phyloP scores from a whole-genome alignment of 1,140 invertebrate species.

The Contarinia nasturtii region DNA sequence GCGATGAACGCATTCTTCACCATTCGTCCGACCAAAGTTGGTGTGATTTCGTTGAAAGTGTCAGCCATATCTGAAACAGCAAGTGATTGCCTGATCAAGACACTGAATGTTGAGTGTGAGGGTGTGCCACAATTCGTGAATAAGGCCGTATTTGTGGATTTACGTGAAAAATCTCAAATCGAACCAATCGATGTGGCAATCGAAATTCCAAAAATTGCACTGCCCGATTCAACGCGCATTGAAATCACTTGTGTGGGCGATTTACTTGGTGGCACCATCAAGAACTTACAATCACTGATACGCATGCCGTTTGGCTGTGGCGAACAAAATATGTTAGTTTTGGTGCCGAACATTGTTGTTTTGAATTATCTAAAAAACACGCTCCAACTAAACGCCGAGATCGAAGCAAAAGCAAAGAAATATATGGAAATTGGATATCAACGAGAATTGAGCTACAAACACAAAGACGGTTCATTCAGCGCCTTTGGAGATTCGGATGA shows the following conservation, averaged over 20 bases:
- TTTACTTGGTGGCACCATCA: slow-evolving; percentile 52
- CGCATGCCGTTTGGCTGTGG: slow-evolving; percentile 77
- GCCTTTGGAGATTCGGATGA: slow-evolving; percentile 61
- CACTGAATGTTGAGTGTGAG: slow-evolving; percentile 56
- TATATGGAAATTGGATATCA: slow-evolving; percentile 81
- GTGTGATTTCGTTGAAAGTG: slow-evolving; percentile 55
- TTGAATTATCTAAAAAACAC: slow-evolving; percentile 43
- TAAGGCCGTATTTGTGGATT: slow-evolving; percentile 53
- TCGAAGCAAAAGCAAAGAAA: slow-evolving; percentile 47
- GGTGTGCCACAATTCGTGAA: slow-evolving; percentile 61
- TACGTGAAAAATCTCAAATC: slow-evolving; percentile 31
- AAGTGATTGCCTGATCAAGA: slow-evolving; percentile 51
- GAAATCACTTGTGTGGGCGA: too few relatives aligned
- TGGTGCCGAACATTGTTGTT: slow-evolving; percentile 78
- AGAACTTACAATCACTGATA: slow-evolving; percentile 57
- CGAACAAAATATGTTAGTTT: slow-evolving; percentile 88
- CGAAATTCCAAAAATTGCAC: slow-evolving; percentile 45
- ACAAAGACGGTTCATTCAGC: slow-evolving; percentile 85
- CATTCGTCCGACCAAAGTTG: slow-evolving; percentile 54
- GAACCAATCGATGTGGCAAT: slow-evolving; percentile 21
- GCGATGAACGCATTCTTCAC: slow-evolving; percentile 32
- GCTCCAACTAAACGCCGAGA: slow-evolving; percentile 12
- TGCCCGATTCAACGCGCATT: slow-evolving; percentile 44
- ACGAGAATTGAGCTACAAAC: slow-evolving; percentile 74
- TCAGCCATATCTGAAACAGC: slow-evolving; percentile 43